Base-by-base conservation (phyloP, 2,113 vertebrate genomes). In the Myrmecophaga tridactyla region DNA sequence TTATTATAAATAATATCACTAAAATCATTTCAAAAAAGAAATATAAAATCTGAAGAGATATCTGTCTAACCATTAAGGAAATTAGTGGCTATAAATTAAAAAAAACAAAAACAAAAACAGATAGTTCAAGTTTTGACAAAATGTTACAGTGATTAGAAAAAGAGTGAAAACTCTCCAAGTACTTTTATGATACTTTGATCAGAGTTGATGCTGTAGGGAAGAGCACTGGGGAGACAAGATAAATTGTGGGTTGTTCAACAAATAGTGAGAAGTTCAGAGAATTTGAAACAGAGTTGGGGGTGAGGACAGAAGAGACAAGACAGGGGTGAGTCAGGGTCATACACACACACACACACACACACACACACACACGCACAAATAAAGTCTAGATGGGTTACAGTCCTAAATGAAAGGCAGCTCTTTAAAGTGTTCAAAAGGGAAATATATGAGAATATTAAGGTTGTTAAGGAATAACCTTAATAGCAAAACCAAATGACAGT, bases 1-100 rank as follows among this genome's bases (percentile, higher is more conserved):
- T 70, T 83, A 51, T 60, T 84, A 95, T 80, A 94, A 90, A 78
- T 60, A 78, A 9, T 48, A 87, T 69, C n/a, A 58, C 36, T 13
- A 73, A 90, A 87, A n/a, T 84, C 27, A 67, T 81, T 88, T 89
- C 0, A 58, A 94, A 95, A 95, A 94, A 86, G 23, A 92, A 87
- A 53, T 7, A 62, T 31, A 76, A 92, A 97, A 48, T 41, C n/a
- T 70, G 67, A 75, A 80, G 46, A 92, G 25, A 60, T n/a, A 56
- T 48, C 13, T n/a, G 48, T 48, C 13, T 85, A 46, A 43, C 41
- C 39, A 80, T n/a, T 87, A 56, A 93, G 86, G n/a, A 83, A 93
- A 77, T 7, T 34, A 86, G 86, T 15, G 43, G 20, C 39, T 85
- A 17, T 84, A 62, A 65, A 81, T 86, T 56, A 87, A 39, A 87